A percentile compares a stretch with the other conserved stretches of the same genome.
phyloP scores from a whole-genome alignment of 2,113 vertebrate genomes.

The Crypturellus undulatus region DNA sequence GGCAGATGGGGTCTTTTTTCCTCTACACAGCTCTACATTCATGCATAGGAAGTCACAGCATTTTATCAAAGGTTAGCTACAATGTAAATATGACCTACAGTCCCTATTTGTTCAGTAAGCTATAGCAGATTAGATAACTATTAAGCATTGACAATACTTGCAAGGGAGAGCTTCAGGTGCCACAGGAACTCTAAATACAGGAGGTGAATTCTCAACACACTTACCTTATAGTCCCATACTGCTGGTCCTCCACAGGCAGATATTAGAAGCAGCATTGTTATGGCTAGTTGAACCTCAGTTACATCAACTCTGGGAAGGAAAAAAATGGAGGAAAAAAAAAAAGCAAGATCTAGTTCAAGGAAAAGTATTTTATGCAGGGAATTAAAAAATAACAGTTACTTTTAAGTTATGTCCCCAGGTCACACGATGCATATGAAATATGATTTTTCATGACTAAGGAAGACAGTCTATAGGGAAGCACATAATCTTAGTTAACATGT shows the following conservation, averaged over 20 bases:
- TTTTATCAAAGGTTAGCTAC: background rate
- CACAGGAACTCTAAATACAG: background rate
- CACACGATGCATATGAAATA: background rate
- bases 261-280: slow-evolving; percentile 88
- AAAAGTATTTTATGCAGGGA: background rate
- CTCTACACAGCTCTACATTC: background rate
- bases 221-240: slow-evolving; percentile 90
- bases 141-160: background rate
- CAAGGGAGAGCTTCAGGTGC: background rate
- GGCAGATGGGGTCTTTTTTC: slow-evolving; percentile 61
- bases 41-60: background rate
- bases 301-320: slow-evolving; percentile 87
- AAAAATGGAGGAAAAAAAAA: background rate
- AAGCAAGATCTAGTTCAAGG: background rate
- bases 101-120: background rate
- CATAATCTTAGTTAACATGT: background rate
- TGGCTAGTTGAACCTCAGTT: slow-evolving; percentile 93
- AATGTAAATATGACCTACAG: background rate
- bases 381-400: background rate
- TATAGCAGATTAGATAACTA: background rate
- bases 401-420: background rate
- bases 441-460: background rate
- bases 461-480: background rate
- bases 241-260: slow-evolving; percentile 87
- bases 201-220: background rate